A percentile compares a stretch with the other conserved stretches of the same genome.
phyloP scores from a whole-genome alignment of 2,888 invertebrate species.

The Nipponacmea schrenckii region DNA sequence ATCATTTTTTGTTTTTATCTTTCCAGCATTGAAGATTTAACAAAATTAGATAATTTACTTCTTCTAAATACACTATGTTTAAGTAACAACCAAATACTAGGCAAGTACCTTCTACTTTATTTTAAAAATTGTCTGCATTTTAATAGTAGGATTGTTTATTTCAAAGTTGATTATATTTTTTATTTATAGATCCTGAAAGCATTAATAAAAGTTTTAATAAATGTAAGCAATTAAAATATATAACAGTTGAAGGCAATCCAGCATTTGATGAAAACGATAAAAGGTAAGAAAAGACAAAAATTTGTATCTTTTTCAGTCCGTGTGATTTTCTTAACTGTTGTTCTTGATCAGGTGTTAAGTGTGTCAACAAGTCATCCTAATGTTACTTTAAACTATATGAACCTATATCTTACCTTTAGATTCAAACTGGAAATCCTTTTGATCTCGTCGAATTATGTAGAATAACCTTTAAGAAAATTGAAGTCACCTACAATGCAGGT shows the following conservation, averaged over 20 bases:
- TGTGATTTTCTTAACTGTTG: too few relatives aligned
- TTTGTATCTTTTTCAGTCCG: neutral
- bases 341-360: too few relatives aligned
- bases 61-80: constrained; percentile 49
- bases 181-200: constrained; percentile 29
- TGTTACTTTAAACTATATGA: too few relatives aligned
- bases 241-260: constrained; percentile 38
- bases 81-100: constrained; percentile 54
- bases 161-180: neutral
- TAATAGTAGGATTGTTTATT: neutral
- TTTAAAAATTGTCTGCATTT: neutral
- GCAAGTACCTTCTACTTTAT: constrained; percentile 33
- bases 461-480: too few relatives aligned
- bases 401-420: too few relatives aligned
- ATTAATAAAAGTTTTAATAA: constrained; percentile 23
- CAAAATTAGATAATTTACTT: constrained; percentile 36
- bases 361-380: too few relatives aligned
- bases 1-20: constrained; percentile 9
- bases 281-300: constrained; percentile 6
- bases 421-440: too few relatives aligned
- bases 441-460: too few relatives aligned
- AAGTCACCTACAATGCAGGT: too few relatives aligned
- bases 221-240: constrained; percentile 24
- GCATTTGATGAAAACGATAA: constrained; percentile 26
- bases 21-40: constrained; percentile 39